A percentile compares a stretch with the other conserved stretches of the same genome.
phyloP scores from a whole-genome alignment of 1,140 invertebrate genomes.

The Myzus persicae region DNA sequence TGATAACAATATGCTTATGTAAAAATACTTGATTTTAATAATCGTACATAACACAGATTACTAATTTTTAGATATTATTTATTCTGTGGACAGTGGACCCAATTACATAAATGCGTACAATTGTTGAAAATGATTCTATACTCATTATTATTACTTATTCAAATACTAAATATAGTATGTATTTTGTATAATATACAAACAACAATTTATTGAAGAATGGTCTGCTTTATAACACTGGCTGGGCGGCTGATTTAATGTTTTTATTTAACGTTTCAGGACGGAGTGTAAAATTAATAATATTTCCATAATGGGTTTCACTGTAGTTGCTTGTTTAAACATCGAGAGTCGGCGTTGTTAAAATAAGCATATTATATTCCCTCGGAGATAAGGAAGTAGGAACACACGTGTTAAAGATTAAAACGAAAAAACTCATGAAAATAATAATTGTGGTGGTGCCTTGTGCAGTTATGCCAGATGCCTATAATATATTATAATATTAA shows the following conservation, averaged over 20 bases:
- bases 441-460: background rate
- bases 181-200: no score
- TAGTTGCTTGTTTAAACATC: background rate
- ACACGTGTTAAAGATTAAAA: background rate
- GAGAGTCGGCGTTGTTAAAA: background rate
- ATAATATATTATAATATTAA: background rate
- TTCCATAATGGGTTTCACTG: background rate
- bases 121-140: background rate
- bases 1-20: background rate
- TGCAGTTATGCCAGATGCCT: no score
- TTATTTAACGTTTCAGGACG: no score
- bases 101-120: background rate
- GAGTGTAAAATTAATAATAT: background rate
- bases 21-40: conserved; percentile 9
- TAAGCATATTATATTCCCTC: background rate
- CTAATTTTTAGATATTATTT: conserved; percentile 21
- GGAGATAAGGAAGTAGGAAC: background rate
- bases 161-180: no score
- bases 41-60: background rate
- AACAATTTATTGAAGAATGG: no score
- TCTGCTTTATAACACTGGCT: no score
- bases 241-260: no score
- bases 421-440: background rate
- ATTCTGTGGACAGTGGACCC: background rate
- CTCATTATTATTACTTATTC: background rate